phyloP scores from a whole-genome alignment of 2,888 invertebrate genomes.

The Encarsia formosa region DNA sequence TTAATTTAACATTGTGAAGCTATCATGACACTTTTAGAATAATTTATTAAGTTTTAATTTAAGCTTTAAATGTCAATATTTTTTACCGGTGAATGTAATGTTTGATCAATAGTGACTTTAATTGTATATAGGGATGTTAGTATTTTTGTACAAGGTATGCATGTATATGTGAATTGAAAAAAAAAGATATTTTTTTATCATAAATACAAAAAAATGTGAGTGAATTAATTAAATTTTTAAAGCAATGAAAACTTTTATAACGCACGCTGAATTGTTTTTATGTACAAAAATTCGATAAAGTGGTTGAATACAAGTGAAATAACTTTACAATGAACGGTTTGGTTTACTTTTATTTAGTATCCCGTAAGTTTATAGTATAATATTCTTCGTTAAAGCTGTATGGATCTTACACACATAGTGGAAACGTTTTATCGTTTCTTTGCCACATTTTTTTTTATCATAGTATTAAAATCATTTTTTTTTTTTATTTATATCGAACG shows the following conservation, averaged over 20 bases:
- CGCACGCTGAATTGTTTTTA: not conserved
- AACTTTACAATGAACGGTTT: slow-evolving; percentile 43
- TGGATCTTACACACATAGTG: slow-evolving; percentile 50
- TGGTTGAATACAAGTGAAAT: slow-evolving; percentile 4
- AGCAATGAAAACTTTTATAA: not conserved
- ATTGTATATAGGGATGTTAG: no score
- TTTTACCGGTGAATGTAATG: no score
- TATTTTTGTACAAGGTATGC: no score
- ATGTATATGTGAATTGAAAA: no score
- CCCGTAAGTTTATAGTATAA: slow-evolving; percentile 51
- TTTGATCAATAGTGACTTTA: no score
- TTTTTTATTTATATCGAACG: not conserved
- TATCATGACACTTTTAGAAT: no score
- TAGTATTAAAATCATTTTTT: not conserved
- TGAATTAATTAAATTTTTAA: not conserved
- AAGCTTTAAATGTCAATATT: no score
- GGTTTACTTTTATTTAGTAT: slow-evolving; percentile 52
- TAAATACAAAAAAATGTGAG: no score
- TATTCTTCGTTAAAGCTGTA: slow-evolving; percentile 51
- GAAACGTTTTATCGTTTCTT: slow-evolving; percentile 40
- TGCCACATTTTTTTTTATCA: slow-evolving; percentile 40
- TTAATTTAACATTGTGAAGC: no score
- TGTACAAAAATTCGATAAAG: not conserved
- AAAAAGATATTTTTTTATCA: no score
- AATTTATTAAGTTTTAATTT: no score